Base-by-base conservation (phyloP, 2,797 vertebrate genomes). In the Fistularia commersonii region DNA sequence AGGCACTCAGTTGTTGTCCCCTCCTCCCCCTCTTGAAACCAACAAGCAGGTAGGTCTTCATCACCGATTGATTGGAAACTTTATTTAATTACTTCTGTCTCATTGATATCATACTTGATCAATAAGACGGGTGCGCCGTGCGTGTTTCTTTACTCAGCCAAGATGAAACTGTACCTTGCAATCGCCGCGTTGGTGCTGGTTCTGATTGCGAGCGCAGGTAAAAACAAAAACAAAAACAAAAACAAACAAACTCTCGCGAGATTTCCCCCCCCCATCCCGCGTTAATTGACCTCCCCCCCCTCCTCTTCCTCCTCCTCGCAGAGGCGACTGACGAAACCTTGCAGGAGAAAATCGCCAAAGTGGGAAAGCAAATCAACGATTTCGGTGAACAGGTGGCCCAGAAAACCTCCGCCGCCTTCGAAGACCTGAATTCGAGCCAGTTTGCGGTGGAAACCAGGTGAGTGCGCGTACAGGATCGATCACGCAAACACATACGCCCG, bases 81-180 rank as follows among this genome's bases (percentile, higher is more conserved):
- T 23, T 23, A 2, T 32, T 1, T 9, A 4, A n/a, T 45, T 33
- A 7, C 31, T 50, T 39, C 8, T 6, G 15, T 39, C 36, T 36
- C 9, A 6, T 35, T 49, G 35, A 33, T 34, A 33, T 46, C 45
- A 46, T 1, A 31, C 2, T 46, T 46, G 11, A 34, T 12, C 34
- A 34, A 12, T 33, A 34, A 46, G 3, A 46, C 33, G 10, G 8
- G 3, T 1, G 32, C 31, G 44, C 43, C 43, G 32, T 15, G 45
- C 33, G 45, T 34, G 32, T 33, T 46, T 34, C 11, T 44, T 46
- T 46, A n/a, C 14, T 33, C 51, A 46, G 63, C 41, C 55, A 81
- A 70, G 37, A 92, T 93, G 92, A 91, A 62, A 74, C 76, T 92
- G 35, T 66, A 73, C 40, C 73, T 93, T 1, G 88, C 89, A 1